Conservation (phyloP, 1,140 invertebrate species). For the Parapsyche elsis region DNA sequence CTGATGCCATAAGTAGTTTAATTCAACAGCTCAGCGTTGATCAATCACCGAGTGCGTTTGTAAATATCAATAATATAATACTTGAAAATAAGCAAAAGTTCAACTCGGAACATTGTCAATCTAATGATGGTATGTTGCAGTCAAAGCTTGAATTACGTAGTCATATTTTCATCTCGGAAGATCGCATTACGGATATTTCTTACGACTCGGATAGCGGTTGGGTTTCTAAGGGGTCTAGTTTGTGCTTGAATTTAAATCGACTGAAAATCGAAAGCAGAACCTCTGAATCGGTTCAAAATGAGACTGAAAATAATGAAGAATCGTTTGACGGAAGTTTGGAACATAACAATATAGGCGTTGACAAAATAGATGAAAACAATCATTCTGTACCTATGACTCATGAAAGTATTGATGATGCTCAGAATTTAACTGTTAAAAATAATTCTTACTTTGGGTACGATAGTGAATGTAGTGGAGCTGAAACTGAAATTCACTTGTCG, state of each 20-base stretch:
- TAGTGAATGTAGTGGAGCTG: conserved; percentile 63
- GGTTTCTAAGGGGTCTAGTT: conserved; percentile 58
- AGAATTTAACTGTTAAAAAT: background rate
- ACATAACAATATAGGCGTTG: conserved; percentile 29
- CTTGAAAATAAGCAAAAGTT: background rate
- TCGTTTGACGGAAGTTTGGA: background rate
- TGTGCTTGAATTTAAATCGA: conserved; percentile 49
- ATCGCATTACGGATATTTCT: conserved; percentile 63
- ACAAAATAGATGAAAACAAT: conserved; percentile 4
- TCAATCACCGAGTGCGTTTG: conserved; percentile 38
- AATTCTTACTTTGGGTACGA: conserved; percentile 62
- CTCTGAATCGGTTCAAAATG: conserved; percentile 23
- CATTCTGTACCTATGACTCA: background rate
- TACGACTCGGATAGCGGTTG: conserved; percentile 65
- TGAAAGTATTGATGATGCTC: background rate
- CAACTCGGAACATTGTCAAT: background rate
- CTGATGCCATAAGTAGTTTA: conserved; percentile 44
- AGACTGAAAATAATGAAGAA: conserved; percentile 12
- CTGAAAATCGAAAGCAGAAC: conserved; percentile 47
- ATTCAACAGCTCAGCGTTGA: conserved; percentile 51
- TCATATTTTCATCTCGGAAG: conserved; percentile 64
- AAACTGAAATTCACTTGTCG: conserved; percentile 61
- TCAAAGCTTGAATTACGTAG: conserved; percentile 36
- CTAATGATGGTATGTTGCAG: background rate
- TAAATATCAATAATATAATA: background rate